Evolutionary conservation across 2,113 vertebrate genomes (phyloP).

Genomic region (Daubentonia madagascariensis): DNA sequence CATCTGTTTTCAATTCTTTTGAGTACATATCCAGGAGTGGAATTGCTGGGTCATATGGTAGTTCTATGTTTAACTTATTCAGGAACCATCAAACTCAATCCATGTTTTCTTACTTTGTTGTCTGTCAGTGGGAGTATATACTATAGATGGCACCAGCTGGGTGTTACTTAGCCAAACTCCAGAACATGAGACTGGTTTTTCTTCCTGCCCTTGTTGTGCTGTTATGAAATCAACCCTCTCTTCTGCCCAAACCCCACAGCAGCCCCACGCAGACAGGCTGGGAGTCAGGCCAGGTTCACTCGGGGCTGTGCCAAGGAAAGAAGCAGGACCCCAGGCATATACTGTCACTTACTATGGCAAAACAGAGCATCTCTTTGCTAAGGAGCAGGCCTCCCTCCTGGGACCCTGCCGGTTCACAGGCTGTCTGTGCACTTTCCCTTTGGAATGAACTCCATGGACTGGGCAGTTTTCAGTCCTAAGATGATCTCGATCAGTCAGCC

Average conservation of each 20-base stretch:
- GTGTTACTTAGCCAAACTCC: not conserved
- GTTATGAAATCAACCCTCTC: not conserved
- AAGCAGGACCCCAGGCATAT: not conserved
- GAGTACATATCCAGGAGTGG: not conserved
- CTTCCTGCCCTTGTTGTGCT: not conserved
- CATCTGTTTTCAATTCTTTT: not conserved
- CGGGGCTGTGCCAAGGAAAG: not conserved
- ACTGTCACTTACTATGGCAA: not conserved
- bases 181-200: not conserved
- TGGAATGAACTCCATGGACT: too few species aligned
- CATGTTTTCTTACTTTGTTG: not conserved
- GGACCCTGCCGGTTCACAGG: not conserved
- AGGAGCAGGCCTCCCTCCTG: not conserved
- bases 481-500: not conserved
- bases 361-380: not conserved
- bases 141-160: rapidly evolving
- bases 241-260: not conserved
- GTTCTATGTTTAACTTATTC: not conserved
- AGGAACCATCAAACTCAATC: not conserved
- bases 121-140: not conserved
- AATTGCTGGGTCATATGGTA: not conserved
- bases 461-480: not conserved
- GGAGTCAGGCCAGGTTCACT: not conserved
- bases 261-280: not conserved
- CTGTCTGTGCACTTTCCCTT: not conserved